Percentiles rank a stretch among this genome's conserved stretches.
phyloP scores from a whole-genome alignment of 2,797 vertebrate genomes.

The Catharus ustulatus region DNA sequence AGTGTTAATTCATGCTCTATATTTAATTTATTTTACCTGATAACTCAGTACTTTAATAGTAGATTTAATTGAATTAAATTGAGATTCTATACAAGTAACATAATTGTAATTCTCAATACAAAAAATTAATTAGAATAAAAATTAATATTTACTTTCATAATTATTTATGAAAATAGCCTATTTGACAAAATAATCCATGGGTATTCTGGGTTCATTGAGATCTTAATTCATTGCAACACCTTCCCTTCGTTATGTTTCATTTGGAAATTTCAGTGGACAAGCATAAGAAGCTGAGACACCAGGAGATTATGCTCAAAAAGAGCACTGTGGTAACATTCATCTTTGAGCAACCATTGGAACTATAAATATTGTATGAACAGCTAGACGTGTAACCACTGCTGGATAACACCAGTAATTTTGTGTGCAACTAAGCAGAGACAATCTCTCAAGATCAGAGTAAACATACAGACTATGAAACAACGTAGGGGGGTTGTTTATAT shows the following conservation, averaged over 20 bases:
- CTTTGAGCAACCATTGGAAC: not conserved
- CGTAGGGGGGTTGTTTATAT: rapidly evolving
- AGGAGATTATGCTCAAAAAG: not conserved
- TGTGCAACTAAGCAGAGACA: not conserved
- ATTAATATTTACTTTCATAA: not conserved
- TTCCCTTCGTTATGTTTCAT: not conserved
- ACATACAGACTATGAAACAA: not conserved
- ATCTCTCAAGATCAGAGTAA: not conserved
- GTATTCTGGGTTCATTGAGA: not conserved
- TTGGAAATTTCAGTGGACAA: not conserved
- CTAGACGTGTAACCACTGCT: not conserved
- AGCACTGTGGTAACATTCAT: not conserved
- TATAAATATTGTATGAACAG: not conserved
- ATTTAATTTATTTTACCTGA: conserved; percentile 1
- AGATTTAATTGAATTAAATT: conserved; percentile 4
- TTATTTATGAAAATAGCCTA: not conserved
- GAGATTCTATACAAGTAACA: not conserved
- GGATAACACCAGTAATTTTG: not conserved
- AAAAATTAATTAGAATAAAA: conserved; percentile 25
- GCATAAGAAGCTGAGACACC: not conserved
- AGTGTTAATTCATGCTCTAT: not conserved
- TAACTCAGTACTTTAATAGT: not conserved
- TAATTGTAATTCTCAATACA: not conserved
- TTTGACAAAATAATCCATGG: not conserved
- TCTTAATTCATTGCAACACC: not conserved